Evolutionary conservation across 2,797 vertebrate species (phyloP).

Genomic region (Dendrocincla fuliginosa): DNA sequence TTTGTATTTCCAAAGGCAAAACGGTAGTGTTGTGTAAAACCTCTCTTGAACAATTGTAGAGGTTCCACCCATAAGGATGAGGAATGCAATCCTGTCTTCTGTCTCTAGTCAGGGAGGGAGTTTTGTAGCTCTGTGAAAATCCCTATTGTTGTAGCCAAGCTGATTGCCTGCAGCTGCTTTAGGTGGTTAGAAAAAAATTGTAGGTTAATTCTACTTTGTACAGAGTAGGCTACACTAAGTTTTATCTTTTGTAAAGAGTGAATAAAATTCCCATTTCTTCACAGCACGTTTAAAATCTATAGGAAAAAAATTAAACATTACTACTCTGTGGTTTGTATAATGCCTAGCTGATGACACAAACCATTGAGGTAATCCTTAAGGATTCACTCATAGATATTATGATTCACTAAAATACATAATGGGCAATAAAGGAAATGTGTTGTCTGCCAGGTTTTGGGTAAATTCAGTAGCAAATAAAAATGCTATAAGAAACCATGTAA

Average conservation of each 20-base stretch:
- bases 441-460: background rate
- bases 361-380: background rate
- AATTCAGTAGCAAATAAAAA: background rate
- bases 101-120: background rate
- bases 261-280: background rate
- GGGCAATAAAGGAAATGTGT: background rate
- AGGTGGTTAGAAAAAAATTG: background rate
- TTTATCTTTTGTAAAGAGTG: background rate
- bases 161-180: slow-evolving; percentile 25
- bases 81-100: background rate
- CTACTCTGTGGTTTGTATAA: background rate
- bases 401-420: background rate
- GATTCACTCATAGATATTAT: background rate
- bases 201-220: background rate
- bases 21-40: background rate
- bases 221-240: background rate
- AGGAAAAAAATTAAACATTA: background rate
- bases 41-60: background rate
- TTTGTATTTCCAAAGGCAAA: background rate
- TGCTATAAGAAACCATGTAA: background rate
- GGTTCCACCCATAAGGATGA: background rate
- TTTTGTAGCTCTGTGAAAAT: slow-evolving; percentile 14
- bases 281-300: background rate
- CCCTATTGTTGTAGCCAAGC: background rate
- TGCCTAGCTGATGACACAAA: background rate